Evolutionary conservation across 2,888 invertebrate genomes (phyloP).

Genomic region (Diadromus collaris): DNA sequence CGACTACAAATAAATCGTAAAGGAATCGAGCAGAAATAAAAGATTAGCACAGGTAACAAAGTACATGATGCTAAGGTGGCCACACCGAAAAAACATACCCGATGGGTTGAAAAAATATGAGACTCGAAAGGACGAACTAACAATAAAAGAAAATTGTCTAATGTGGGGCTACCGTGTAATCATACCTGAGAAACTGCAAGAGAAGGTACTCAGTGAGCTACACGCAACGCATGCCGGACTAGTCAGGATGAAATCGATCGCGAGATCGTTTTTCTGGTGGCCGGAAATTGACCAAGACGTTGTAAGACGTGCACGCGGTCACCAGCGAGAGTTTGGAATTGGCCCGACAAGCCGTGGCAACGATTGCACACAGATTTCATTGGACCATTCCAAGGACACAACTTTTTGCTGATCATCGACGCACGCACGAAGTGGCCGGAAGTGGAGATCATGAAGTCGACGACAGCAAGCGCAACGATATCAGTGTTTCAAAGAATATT

Average conservation of each 20-base stretch:
- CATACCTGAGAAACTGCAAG: slow-evolving; percentile 39
- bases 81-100: slow-evolving; percentile 36
- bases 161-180: slow-evolving; percentile 58
- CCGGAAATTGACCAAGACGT: slow-evolving; percentile 56
- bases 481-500: slow-evolving; percentile 41
- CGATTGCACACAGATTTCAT: slow-evolving; percentile 66
- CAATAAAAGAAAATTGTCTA: slow-evolving; percentile 49
- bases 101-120: slow-evolving; percentile 22
- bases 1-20: slow-evolving; percentile 18
- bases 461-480: slow-evolving; percentile 31
- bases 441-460: slow-evolving; percentile 27
- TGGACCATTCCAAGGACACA: slow-evolving; percentile 51
- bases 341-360: slow-evolving; percentile 63
- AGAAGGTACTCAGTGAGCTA: slow-evolving; percentile 42
- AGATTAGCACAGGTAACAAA: slow-evolving; percentile 21
- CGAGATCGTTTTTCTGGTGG: slow-evolving; percentile 63
- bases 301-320: slow-evolving; percentile 29
- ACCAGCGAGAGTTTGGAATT: slow-evolving; percentile 57
- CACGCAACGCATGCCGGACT: slow-evolving; percentile 54
- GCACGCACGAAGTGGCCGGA: slow-evolving; percentile 61
- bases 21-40: slow-evolving; percentile 22
- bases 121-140: slow-evolving; percentile 43
- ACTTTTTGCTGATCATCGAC: slow-evolving; percentile 66
- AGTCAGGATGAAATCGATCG: slow-evolving; percentile 55
- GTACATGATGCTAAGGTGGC: slow-evolving; percentile 45